Evolutionary conservation across 1,140 invertebrate genomes (phyloP).

Genomic region (Rhopalosiphum maidis): DNA sequence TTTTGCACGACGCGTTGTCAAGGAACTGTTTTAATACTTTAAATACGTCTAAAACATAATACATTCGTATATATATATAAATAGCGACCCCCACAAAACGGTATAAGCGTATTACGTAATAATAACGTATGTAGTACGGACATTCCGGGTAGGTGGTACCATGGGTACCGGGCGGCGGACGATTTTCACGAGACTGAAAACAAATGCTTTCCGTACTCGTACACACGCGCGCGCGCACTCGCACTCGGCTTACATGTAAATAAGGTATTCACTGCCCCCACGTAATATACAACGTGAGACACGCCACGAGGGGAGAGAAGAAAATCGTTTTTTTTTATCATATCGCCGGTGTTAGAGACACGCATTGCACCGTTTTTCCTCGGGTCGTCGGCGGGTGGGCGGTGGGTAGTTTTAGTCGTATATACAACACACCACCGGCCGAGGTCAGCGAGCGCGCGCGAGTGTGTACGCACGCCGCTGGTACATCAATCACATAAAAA

Average conservation of each 20-base stretch:
- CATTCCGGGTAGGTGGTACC: background rate
- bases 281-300: background rate
- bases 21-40: background rate
- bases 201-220: background rate
- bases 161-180: background rate
- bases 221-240: too few species aligned
- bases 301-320: background rate
- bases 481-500: background rate
- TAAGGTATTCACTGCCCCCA: background rate
- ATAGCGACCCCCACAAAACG: background rate
- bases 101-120: background rate
- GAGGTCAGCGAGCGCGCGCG: background rate
- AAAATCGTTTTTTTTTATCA: background rate
- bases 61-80: too few species aligned
- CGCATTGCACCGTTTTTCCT: background rate
- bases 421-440: too few species aligned
- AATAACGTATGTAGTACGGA: too few species aligned
- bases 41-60: background rate
- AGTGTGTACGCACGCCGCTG: background rate
- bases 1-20: background rate
- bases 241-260: background rate
- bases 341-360: background rate
- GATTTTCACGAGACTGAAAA: background rate
- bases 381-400: too few species aligned
- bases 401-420: background rate